Evolutionary conservation across 2,113 vertebrate genomes (phyloP).

Genomic region (Anoura caudifer): DNA sequence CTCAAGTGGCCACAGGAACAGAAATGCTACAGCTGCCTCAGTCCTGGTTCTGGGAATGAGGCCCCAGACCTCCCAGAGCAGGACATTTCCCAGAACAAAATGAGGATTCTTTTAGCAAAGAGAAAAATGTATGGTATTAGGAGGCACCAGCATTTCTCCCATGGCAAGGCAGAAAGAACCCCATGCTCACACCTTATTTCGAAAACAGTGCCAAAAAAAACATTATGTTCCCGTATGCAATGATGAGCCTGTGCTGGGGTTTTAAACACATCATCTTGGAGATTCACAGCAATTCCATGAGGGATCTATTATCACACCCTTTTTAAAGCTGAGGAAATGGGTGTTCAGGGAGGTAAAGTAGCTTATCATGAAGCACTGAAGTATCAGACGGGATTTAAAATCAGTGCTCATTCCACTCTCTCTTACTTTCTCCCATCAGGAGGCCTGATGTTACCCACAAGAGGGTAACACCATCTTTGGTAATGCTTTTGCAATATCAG

Average conservation of each 20-base stretch:
- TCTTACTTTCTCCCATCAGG: not conserved
- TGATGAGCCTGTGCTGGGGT: not conserved
- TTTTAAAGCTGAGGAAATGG: not conserved
- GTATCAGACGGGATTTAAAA: not conserved
- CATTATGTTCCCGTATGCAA: not conserved
- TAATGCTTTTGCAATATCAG: not conserved
- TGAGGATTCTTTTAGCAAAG: not conserved
- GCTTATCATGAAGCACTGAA: not conserved
- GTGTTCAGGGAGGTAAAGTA: not conserved
- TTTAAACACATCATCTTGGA: not conserved
- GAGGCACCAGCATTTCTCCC: not conserved
- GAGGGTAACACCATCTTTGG: not conserved
- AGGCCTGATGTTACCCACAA: not conserved
- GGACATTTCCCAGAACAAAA: not conserved
- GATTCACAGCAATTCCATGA: not conserved
- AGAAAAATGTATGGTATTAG: not conserved
- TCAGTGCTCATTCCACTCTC: not conserved
- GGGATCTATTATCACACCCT: not conserved
- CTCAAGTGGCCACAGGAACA: not conserved
- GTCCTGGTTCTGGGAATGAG: not conserved
- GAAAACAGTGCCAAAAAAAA: not conserved
- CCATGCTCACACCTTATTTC: not conserved
- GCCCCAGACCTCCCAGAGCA: not conserved
- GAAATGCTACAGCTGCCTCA: not conserved
- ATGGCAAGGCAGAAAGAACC: not conserved